Evolutionary conservation across 1,140 invertebrate species (phyloP).

Genomic region (Holotrichia oblita): DNA sequence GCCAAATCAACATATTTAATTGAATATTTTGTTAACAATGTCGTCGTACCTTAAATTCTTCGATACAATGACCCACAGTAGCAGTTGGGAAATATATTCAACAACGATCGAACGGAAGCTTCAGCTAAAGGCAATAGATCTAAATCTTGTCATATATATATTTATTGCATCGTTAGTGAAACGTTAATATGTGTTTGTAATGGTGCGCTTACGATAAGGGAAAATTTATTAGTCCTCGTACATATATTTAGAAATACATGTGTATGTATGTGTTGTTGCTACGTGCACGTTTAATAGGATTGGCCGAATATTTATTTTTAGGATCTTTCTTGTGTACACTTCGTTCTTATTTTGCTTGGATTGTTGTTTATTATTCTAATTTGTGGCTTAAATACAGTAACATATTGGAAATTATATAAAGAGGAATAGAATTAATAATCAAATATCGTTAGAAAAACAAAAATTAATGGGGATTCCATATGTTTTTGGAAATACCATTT

Average conservation of each 20-base stretch:
- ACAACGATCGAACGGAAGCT: not conserved
- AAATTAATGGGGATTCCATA: too few relatives aligned
- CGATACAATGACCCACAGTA: not conserved
- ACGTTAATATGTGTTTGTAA: not conserved
- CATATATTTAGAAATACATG: not conserved
- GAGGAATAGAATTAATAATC: too few relatives aligned
- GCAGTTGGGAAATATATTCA: not conserved
- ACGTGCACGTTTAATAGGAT: not conserved
- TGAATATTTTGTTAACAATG: not conserved
- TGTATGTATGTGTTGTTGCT: not conserved
- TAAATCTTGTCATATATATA: not conserved
- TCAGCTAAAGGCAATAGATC: not conserved
- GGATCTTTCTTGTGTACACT: not conserved
- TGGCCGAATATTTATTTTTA: not conserved
- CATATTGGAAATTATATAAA: too few relatives aligned
- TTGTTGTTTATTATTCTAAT: too few relatives aligned
- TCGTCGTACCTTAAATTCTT: not conserved
- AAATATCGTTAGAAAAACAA: too few relatives aligned
- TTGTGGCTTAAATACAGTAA: too few relatives aligned
- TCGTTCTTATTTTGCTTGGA: not conserved
- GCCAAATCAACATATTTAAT: constrained; percentile 19
- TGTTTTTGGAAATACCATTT: too few relatives aligned
- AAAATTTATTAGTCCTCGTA: not conserved
- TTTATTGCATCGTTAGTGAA: too few relatives aligned
- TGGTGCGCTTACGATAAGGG: not conserved